Evolutionary conservation across 2,888 invertebrate species (phyloP).

Genomic region (Drosophila tanythrix): DNA sequence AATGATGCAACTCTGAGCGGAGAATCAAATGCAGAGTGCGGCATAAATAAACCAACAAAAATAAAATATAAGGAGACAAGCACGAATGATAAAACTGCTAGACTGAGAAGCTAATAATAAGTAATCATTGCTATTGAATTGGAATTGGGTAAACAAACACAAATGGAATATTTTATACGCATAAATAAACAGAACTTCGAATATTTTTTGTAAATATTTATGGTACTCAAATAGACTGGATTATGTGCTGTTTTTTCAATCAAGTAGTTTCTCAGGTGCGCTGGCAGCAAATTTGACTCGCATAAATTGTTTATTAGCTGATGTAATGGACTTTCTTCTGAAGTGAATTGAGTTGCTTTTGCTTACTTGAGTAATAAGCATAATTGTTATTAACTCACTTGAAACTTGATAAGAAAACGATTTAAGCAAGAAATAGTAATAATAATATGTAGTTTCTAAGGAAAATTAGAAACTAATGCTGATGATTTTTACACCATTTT

Average conservation of each 20-base stretch:
- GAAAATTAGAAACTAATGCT: background rate
- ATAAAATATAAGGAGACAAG: conserved; percentile 23
- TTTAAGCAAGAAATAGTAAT: background rate
- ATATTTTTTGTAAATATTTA: conserved; percentile 23
- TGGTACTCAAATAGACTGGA: background rate
- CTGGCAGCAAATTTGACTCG: background rate
- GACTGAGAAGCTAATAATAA: background rate
- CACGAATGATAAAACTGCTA: conserved; percentile 14
- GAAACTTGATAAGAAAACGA: background rate
- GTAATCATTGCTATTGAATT: conserved; percentile 24
- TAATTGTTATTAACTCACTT: too few species aligned
- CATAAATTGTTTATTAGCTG: background rate
- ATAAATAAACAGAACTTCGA: conserved; percentile 30
- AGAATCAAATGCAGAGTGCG: conserved; percentile 3
- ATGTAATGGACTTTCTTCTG: background rate
- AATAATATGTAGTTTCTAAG: background rate
- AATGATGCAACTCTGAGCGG: background rate
- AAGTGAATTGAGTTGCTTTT: background rate
- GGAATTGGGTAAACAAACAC: conserved; percentile 42
- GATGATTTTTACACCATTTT: background rate
- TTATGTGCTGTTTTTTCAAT: background rate
- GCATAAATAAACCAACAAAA: conserved; percentile 27
- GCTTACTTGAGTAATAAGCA: background rate
- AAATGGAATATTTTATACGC: conserved; percentile 10
- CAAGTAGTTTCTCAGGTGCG: background rate